Percentiles rank a stretch among this genome's conserved stretches.
These are phyloP conservation scores for Furcula furcula DNA, from an alignment of 2,888 invertebrate species.

Conservation along the genomic window DNA sequence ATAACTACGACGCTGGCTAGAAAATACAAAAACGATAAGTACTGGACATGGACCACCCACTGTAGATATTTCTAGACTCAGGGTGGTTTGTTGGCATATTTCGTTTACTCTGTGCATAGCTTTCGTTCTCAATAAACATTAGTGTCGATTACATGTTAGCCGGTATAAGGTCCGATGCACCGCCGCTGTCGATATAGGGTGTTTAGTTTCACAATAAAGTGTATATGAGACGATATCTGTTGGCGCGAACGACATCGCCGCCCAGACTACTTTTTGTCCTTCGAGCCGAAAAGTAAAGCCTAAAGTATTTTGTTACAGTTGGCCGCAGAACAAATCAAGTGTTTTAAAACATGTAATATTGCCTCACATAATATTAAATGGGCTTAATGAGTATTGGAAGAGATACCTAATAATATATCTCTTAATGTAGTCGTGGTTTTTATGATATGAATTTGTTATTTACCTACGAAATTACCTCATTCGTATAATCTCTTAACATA, in stretches of 20 bases:
- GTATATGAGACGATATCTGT: conserved; percentile 39
- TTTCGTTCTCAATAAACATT: conserved; percentile 16
- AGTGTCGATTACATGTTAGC: conserved; percentile 24
- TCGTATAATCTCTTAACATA: conserved; percentile 1
- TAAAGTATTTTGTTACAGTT: conserved; percentile 52
- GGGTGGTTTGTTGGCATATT: conserved; percentile 7
- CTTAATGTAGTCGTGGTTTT: not conserved
- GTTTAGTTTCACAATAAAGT: conserved; percentile 55
- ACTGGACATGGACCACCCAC: conserved; percentile 20
- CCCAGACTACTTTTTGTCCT: conserved; percentile 34
- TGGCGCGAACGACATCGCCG: conserved; percentile 21
- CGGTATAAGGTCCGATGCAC: conserved; percentile 37
- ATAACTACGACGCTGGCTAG: no score
- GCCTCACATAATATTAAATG: conserved; percentile 20
- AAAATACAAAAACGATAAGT: no score
- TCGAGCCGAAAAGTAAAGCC: conserved; percentile 43
- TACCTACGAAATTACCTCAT: not conserved
- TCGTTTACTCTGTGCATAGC: conserved; percentile 11
- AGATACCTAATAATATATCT: not conserved
- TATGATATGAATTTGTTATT: not conserved
- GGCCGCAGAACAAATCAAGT: conserved; percentile 30
- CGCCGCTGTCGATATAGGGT: conserved; percentile 53
- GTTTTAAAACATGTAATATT: conserved; percentile 22
- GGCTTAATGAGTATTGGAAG: conserved; percentile 4
- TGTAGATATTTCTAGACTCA: conserved; percentile 7